These are phyloP conservation scores for Brachyhypopomus gauderio DNA, from an alignment of 2,113 vertebrate species.

Conservation along the genomic window DNA sequence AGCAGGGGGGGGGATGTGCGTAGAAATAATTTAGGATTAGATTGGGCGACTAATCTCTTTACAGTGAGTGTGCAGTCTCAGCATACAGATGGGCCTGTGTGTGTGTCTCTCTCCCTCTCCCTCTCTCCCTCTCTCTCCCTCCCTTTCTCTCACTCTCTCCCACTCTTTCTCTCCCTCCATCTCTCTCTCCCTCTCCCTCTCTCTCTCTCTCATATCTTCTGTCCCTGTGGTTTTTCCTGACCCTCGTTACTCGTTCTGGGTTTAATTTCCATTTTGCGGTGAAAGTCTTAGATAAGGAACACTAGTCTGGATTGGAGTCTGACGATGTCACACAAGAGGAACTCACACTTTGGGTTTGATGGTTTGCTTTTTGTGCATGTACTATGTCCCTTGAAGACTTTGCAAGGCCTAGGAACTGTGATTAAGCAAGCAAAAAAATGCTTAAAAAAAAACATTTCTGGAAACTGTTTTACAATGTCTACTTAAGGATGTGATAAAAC, in stretches of 20 bases:
- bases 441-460: too few species aligned
- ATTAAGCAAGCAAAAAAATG: too few species aligned
- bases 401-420: not conserved
- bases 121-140: constrained; percentile 17
- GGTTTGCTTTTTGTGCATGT: not conserved
- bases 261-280: constrained; percentile 32
- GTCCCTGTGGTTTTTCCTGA: not conserved
- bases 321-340: not conserved
- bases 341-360: not conserved
- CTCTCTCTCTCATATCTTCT: constrained; percentile 37
- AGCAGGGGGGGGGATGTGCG: constrained; percentile 75
- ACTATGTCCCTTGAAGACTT: not conserved
- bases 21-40: constrained; percentile 93
- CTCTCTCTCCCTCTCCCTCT: constrained; percentile 39
- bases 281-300: constrained; percentile 15
- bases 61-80: constrained; percentile 88
- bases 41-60: constrained; percentile 89
- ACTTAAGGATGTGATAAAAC: too few species aligned
- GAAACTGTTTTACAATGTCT: too few species aligned
- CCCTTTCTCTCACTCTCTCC: constrained; percentile 35
- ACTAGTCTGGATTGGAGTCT: not conserved
- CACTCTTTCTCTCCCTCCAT: constrained; percentile 44
- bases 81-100: constrained; percentile 71
- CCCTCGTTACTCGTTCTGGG: not conserved
- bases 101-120: constrained; percentile 39